phyloP scores from a whole-genome alignment of 2,888 invertebrate species.

The Synanthedon formicaeformis region DNA sequence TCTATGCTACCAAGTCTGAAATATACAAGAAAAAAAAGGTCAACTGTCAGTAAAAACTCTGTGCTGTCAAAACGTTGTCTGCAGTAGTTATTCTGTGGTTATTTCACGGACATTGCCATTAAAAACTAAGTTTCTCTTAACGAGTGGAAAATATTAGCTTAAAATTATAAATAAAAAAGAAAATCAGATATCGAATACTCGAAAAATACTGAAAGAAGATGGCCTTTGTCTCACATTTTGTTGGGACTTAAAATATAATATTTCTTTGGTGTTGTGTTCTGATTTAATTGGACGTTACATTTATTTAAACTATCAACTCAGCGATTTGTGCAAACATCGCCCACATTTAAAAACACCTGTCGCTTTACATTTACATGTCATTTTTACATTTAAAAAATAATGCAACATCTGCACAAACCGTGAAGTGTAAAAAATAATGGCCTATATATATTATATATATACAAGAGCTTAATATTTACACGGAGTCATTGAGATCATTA shows the following conservation, averaged over 20 bases:
- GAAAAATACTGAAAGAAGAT: slow-evolving; percentile 57
- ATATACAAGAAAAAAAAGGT: neutral
- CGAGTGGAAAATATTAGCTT: slow-evolving; percentile 3
- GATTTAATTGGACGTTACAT: slow-evolving; percentile 56
- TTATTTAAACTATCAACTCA: slow-evolving; percentile 25
- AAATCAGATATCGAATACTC: slow-evolving; percentile 36
- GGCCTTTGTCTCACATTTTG: slow-evolving; percentile 37
- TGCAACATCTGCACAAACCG: slow-evolving; percentile 25
- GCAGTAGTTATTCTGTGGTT: no score
- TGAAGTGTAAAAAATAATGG: slow-evolving; percentile 23
- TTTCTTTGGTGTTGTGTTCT: slow-evolving; percentile 68
- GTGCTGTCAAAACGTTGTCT: no score
- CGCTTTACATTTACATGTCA: slow-evolving; percentile 3
- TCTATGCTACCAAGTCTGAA: slow-evolving; percentile 7
- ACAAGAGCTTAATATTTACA: slow-evolving; percentile 53
- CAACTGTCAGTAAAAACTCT: neutral
- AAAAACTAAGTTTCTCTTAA: no score
- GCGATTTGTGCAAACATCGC: slow-evolving; percentile 23
- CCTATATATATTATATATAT: slow-evolving; percentile 12
- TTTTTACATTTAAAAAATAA: slow-evolving; percentile 7
- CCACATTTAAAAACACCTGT: neutral
- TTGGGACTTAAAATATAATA: slow-evolving; percentile 47
- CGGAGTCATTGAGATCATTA: slow-evolving; percentile 70
- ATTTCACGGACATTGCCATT: no score
- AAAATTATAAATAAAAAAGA: slow-evolving; percentile 4